Evolutionary conservation across 2,888 invertebrate species (phyloP), one percentile per base, ranked within the genome.

Genomic region (Scaptomyza polygonia): DNA sequence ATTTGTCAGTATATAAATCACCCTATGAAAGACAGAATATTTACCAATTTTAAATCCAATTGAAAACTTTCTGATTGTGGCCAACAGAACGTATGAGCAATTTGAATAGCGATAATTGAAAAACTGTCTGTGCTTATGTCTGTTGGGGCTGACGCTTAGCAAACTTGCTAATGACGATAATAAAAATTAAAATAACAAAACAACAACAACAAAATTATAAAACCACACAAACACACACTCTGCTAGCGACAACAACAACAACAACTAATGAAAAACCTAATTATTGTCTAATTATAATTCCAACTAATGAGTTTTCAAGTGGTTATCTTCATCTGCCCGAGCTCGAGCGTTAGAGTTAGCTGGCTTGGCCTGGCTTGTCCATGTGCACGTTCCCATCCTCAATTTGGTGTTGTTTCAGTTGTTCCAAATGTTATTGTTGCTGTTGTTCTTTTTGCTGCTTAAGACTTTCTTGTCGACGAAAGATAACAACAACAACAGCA

Each of bases 241-340:
- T 45, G 30, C 29, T 48, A 25, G 25, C 4, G 25, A 25, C 25
- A 25, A 25, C 25, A 25, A 52, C 1, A 47, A 51, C 53, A 59
- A 39, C 39, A 39, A 39, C 39, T 39, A 72, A 58, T 70, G 67
- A 75, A 77, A 85, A 85, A 76, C 72, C 74, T 67, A 74, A 74
- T 86, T 83, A 83, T 79, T 86, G 84, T 83, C 77, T 77, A 74
- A 86, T 86, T 83, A 83, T 77, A 83, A 83, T 83, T 79, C 74
- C 79, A 64, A 71, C 79, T 86, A 83, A 83, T 80, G 81, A 83
- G 84, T 83, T 83, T 86, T 83, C 84, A 83, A 83, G 86, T 76
- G 71, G 64, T 82, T 82, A 80, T 82, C 80, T 82, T 64, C 67
- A 75, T 82, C 77, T 68, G 39, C 39, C 16, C 5, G 39, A 39